Conservation (phyloP, 2,113 vertebrate genomes). For the Blennius ocellaris region DNA sequence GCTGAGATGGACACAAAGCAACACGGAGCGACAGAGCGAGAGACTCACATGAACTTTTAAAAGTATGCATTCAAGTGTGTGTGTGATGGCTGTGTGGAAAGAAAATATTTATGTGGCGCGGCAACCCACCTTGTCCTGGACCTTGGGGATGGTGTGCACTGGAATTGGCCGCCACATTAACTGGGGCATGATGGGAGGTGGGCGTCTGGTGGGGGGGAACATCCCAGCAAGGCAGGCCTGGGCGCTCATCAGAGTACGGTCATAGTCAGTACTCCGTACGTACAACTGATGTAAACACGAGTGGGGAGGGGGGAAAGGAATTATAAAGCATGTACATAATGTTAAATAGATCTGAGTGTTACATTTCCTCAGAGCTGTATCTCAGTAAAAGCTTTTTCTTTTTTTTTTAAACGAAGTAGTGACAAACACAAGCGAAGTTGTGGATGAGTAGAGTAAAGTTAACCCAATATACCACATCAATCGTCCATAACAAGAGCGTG, state of each 20-base stretch:
- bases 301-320: not conserved
- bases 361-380: too few species aligned
- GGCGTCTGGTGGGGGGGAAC: slow-evolving; percentile 83
- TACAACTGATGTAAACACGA: slow-evolving; percentile 81
- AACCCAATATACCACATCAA: too few species aligned
- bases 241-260: slow-evolving; percentile 94
- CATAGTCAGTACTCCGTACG: slow-evolving; percentile 90
- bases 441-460: too few species aligned
- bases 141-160: slow-evolving; percentile 86
- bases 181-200: slow-evolving; percentile 80
- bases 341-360: too few species aligned
- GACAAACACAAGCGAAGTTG: too few species aligned
- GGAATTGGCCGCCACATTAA: slow-evolving; percentile 90
- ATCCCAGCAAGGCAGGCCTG: slow-evolving; percentile 89
- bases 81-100: slow-evolving; percentile 23
- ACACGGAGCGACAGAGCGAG: not conserved
- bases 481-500: too few species aligned
- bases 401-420: too few species aligned
- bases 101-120: slow-evolving; percentile 57
- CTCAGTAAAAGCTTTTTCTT: too few species aligned
- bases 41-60: slow-evolving; percentile 16
- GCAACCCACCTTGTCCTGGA: slow-evolving; percentile 83
- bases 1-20: slow-evolving; percentile 16
- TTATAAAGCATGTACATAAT: slow-evolving; percentile 14
- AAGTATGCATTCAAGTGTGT: slow-evolving; percentile 32